These are phyloP conservation scores for Morpho deidamia DNA, from an alignment of 2,888 invertebrate species.

Conservation along the genomic window DNA sequence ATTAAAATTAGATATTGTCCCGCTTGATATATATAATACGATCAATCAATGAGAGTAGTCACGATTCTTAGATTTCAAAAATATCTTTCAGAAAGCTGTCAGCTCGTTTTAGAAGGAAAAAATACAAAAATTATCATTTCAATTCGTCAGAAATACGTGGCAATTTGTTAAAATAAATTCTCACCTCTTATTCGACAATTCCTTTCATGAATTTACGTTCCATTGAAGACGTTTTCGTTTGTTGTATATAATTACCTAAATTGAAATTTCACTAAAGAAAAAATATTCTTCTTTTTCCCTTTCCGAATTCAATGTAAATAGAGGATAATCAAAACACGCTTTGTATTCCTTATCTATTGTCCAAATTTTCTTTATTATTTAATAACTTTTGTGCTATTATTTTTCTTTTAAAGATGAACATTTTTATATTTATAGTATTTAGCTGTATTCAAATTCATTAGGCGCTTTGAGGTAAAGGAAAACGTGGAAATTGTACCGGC, in stretches of 20 bases:
- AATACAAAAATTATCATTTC: not conserved
- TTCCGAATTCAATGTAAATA: not conserved
- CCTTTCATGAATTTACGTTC: constrained; percentile 26
- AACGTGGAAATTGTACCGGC: too few species aligned
- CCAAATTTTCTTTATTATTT: not conserved
- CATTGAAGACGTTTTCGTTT: constrained; percentile 23
- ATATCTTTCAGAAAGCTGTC: not conserved
- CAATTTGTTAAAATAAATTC: constrained; percentile 22
- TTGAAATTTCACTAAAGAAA: constrained; percentile 12
- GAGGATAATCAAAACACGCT: not conserved
- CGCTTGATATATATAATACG: too few species aligned
- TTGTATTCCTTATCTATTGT: not conserved
- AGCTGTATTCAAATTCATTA: too few species aligned
- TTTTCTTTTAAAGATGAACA: too few species aligned
- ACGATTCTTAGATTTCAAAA: too few species aligned
- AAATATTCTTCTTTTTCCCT: not conserved
- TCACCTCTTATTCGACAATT: constrained; percentile 29
- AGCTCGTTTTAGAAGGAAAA: not conserved
- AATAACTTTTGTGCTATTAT: not conserved
- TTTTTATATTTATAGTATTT: too few species aligned
- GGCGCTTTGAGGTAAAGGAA: too few species aligned
- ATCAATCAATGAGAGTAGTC: too few species aligned
- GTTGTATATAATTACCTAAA: constrained; percentile 1
- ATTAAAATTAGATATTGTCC: too few species aligned
- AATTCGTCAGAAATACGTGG: not conserved